A percentile compares a stretch with the other conserved stretches of the same genome.
Evolutionary conservation across 2,113 vertebrate species (phyloP).

Genomic region (Myotis yumanensis): DNA sequence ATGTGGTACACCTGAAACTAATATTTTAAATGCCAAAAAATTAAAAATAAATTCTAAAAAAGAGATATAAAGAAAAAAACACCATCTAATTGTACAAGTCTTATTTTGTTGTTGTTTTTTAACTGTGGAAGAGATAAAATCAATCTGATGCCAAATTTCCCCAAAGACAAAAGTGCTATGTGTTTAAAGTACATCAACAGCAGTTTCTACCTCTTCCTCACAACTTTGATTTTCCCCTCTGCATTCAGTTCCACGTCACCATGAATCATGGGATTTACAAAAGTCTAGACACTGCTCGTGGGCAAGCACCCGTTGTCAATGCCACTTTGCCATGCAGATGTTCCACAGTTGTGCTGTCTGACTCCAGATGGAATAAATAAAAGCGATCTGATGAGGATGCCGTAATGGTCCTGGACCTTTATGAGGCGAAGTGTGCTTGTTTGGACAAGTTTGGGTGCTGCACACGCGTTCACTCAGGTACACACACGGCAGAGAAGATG

Average conservation of each 20-base stretch:
- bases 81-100: neutral
- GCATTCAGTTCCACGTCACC: neutral
- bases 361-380: conserved; percentile 20
- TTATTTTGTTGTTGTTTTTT: neutral
- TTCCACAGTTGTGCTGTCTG: neutral
- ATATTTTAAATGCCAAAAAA: neutral
- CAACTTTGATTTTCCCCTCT: neutral
- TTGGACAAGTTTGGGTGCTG: conserved; percentile 32
- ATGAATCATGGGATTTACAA: neutral
- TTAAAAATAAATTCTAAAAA: neutral
- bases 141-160: neutral
- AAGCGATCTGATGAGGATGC: neutral
- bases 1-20: neutral
- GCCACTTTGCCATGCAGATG: neutral
- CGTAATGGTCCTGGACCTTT: neutral
- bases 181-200: neutral
- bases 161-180: neutral
- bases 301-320: neutral
- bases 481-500: neutral
- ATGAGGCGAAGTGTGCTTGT: neutral
- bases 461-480: neutral
- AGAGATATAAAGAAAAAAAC: neutral
- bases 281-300: conserved; percentile 54
- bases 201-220: neutral
- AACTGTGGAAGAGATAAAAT: conserved; percentile 21